Evolutionary conservation across 2,113 vertebrate genomes (phyloP).

Genomic region (Macroglossus sobrinus): DNA sequence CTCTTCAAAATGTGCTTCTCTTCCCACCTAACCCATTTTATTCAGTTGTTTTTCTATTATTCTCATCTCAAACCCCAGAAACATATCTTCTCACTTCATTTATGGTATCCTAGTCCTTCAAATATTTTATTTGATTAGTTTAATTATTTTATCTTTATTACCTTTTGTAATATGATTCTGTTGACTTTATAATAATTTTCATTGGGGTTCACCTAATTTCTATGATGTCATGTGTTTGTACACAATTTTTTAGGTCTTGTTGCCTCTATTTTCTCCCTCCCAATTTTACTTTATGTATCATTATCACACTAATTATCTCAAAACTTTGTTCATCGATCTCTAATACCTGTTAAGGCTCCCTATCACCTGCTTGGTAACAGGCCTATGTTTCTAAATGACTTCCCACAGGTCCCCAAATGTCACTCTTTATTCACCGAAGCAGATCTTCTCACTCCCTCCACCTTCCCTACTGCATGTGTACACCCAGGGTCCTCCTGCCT

Average conservation of each 20-base stretch:
- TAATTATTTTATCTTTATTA: background rate
- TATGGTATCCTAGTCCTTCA: background rate
- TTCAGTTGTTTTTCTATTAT: background rate
- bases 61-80: background rate
- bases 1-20: background rate
- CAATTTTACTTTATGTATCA: background rate
- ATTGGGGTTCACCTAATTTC: background rate
- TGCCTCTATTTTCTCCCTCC: background rate
- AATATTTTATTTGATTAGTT: background rate
- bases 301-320: background rate
- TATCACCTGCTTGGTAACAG: too few relatives aligned
- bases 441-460: background rate
- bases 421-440: background rate
- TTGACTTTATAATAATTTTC: background rate
- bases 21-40: background rate
- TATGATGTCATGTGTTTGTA: background rate
- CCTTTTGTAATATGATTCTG: background rate
- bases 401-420: background rate
- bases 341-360: background rate
- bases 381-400: background rate
- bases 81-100: background rate
- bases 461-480: accelerated
- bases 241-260: background rate
- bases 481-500: background rate
- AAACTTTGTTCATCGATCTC: background rate